Conservation (phyloP, 1,140 invertebrate species). For the Oscheius sp. region DNA sequence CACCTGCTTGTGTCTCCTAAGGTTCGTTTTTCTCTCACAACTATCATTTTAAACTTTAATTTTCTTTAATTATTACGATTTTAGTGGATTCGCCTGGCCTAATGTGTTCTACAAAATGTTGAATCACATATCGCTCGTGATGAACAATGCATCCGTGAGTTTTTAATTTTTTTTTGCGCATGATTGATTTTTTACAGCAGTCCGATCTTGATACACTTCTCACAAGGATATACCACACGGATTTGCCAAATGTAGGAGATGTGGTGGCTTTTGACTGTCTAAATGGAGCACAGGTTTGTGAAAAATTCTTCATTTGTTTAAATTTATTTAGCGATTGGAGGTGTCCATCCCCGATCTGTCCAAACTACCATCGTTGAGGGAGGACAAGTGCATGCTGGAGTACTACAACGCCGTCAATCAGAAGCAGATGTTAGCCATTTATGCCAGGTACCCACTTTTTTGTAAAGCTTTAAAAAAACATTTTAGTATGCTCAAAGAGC, state of each 20-base stretch:
- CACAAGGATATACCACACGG: conserved; percentile 53
- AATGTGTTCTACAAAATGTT: conserved; percentile 56
- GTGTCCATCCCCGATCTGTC: conserved; percentile 29
- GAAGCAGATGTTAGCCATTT: conserved; percentile 50
- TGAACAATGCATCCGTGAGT: conserved; percentile 51
- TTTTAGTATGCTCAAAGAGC: conserved; percentile 54
- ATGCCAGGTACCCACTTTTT: conserved; percentile 40
- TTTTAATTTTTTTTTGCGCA: no score
- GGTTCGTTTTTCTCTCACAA: conserved; percentile 26
- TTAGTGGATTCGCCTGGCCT: conserved; percentile 50
- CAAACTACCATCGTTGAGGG: conserved; percentile 44
- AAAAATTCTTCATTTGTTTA: no score
- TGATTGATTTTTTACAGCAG: no score
- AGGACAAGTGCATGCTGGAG: conserved; percentile 53
- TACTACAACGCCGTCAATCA: conserved; percentile 56
- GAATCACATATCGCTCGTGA: conserved; percentile 49
- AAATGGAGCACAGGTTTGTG: no score
- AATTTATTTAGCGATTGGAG: conserved; percentile 2
- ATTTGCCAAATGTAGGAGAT: conserved; percentile 49
- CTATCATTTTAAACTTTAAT: no score
- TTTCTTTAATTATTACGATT: conserved; percentile 21
- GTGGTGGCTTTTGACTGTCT: conserved; percentile 21
- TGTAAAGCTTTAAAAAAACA: neutral
- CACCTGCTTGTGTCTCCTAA: conserved; percentile 51
- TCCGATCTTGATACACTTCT: conserved; percentile 47